These are phyloP conservation scores for Microtus pennsylvanicus DNA, from an alignment of 2,113 vertebrate genomes.

Conservation along the genomic window DNA sequence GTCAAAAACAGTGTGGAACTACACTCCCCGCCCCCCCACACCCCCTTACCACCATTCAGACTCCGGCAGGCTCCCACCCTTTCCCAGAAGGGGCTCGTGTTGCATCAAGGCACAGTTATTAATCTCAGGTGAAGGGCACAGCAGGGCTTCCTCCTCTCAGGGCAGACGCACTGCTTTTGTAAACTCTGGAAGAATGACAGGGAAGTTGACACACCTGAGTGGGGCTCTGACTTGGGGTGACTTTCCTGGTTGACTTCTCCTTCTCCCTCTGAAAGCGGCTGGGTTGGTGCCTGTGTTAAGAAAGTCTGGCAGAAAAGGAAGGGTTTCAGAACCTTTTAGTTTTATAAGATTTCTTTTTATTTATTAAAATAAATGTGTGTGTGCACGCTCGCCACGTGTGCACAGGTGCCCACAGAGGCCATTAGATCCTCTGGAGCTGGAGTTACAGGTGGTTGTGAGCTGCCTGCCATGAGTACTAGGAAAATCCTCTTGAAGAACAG, in stretches of 20 bases:
- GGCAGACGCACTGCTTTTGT: background rate
- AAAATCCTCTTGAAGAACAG: background rate
- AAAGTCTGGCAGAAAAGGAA: background rate
- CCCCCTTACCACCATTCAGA: background rate
- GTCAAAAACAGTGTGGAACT: background rate
- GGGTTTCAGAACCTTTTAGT: background rate
- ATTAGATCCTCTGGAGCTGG: background rate
- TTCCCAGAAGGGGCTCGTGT: conserved; percentile 56
- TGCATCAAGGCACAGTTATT: conserved; percentile 1
- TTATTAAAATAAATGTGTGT: background rate
- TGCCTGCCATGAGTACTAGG: background rate
- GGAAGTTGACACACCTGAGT: background rate
- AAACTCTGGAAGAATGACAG: background rate
- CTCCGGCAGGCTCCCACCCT: background rate
- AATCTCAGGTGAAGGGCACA: conserved; percentile 10
- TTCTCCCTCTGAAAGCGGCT: background rate
- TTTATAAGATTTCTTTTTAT: background rate
- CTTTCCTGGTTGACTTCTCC: background rate
- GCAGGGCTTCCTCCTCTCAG: background rate
- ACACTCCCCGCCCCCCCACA: background rate
- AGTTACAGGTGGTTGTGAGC: background rate
- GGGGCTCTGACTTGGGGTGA: background rate
- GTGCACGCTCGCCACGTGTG: background rate
- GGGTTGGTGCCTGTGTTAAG: background rate
- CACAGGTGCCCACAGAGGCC: background rate